Conservation (phyloP, 1,140 invertebrate species). For the Piezodorus guildinii region DNA sequence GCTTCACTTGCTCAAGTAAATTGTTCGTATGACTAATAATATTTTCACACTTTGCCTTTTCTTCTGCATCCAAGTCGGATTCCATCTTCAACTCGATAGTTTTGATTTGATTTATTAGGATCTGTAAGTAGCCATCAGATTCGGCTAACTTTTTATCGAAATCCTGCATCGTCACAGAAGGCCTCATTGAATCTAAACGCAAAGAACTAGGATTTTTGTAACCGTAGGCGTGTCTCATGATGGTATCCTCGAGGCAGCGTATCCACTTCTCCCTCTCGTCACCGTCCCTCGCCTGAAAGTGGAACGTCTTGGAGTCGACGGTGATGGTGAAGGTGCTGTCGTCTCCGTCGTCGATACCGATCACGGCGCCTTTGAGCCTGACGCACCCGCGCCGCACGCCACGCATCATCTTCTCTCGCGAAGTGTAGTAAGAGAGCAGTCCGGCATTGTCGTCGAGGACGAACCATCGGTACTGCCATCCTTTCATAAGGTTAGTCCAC, state of each 20-base stretch:
- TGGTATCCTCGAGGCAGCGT: constrained; percentile 84
- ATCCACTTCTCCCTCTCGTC: constrained; percentile 95
- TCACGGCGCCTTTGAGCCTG: constrained; percentile 80
- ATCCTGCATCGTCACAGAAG: constrained; percentile 53
- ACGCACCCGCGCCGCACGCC: constrained; percentile 94
- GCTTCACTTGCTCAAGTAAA: constrained; percentile 89
- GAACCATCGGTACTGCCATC: constrained; percentile 99
- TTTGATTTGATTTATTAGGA: constrained; percentile 87
- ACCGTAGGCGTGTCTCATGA: constrained; percentile 64
- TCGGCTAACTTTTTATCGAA: constrained; percentile 88
- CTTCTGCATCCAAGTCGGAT: constrained; percentile 34
- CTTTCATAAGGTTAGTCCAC: constrained; percentile 99
- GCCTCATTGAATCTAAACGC: constrained; percentile 45
- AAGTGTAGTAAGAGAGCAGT: constrained; percentile 92
- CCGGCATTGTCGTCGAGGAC: constrained; percentile 93
- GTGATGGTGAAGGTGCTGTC: constrained; percentile 98
- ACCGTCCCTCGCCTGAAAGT: constrained; percentile 88
- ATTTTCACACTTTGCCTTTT: constrained; percentile 35
- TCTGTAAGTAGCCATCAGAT: constrained; percentile 90
- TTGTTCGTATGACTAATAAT: constrained; percentile 49
- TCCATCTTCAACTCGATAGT: constrained; percentile 38
- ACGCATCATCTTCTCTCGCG: constrained; percentile 97
- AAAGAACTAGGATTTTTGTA: constrained; percentile 27
- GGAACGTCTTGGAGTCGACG: constrained; percentile 96
- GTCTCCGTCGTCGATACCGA: constrained; percentile 98